A percentile compares a stretch with the other conserved stretches of the same genome.
phyloP scores from a whole-genome alignment of 1,140 invertebrate species.

The Drosophila triauraria region DNA sequence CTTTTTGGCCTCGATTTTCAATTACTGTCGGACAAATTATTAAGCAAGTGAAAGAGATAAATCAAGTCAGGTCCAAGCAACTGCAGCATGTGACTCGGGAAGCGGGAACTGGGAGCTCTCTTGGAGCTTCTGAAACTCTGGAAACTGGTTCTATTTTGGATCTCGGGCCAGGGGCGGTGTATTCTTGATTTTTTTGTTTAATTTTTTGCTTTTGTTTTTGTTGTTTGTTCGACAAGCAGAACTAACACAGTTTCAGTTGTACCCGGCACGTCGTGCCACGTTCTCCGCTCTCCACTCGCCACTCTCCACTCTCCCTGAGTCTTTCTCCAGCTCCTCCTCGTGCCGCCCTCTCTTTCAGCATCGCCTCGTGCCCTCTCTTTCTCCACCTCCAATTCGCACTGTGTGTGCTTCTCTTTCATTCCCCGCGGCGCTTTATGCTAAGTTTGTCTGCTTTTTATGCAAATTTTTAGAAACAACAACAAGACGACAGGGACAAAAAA shows the following conservation, averaged over 20 bases:
- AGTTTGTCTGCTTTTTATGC: slow-evolving; percentile 69
- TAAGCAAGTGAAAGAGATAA: slow-evolving; percentile 41
- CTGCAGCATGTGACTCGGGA: slow-evolving; percentile 55
- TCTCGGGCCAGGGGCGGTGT: slow-evolving; percentile 27
- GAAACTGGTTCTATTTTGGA: slow-evolving; percentile 55
- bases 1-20: slow-evolving; percentile 37
- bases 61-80: slow-evolving; percentile 50
- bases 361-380: slow-evolving; percentile 9
- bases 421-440: slow-evolving; percentile 52
- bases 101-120: slow-evolving; percentile 17
- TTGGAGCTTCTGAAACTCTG: slow-evolving; percentile 26
- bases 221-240: slow-evolving; percentile 38
- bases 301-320: neutral
- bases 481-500: slow-evolving; percentile 27
- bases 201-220: slow-evolving; percentile 24
- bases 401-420: slow-evolving; percentile 37
- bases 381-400: slow-evolving; percentile 7
- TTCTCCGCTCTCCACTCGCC: slow-evolving; percentile 5
- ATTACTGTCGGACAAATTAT: slow-evolving; percentile 43
- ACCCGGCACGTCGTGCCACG: slow-evolving; percentile 37
- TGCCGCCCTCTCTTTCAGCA: slow-evolving; percentile 8
- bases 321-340: slow-evolving; percentile 9
- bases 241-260: slow-evolving; percentile 50
- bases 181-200: slow-evolving; percentile 17
- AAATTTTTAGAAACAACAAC: slow-evolving; percentile 66